Evolutionary conservation across 1,140 invertebrate genomes (phyloP), one percentile per base, ranked within the genome.

Genomic region (Zeugodacus cucurbitae): DNA sequence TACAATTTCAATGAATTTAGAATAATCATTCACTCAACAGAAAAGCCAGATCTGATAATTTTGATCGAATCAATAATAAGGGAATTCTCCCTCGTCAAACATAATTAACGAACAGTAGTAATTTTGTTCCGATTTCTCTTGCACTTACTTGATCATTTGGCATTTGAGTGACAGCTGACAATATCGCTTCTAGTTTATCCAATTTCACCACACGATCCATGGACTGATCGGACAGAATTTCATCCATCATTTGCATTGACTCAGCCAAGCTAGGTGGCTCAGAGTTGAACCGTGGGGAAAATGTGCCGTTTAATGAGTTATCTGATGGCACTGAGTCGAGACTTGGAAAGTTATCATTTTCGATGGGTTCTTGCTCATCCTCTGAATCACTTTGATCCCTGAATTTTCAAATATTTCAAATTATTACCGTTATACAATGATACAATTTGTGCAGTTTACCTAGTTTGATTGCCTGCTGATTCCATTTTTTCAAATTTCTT

Each of bases 401-500:
- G 26, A 17, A 82, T n/a, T n/a, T n/a, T n/a, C n/a, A n/a, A n/a
- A n/a, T n/a, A n/a, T n/a, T n/a, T n/a, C n/a, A n/a, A n/a, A n/a
- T n/a, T n/a, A n/a, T n/a, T n/a, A n/a, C n/a, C n/a, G n/a, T n/a
- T n/a, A n/a, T n/a, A n/a, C n/a, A n/a, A n/a, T n/a, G n/a, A n/a
- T n/a, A n/a, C n/a, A n/a, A 89, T 89, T 64, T 20, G 4, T 85
- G 0, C 5, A 57, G 8, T 44, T 41, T 92, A 95, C 92, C 93
- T 95, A 89, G 96, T 96, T 90, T 96, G 96, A 89, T 93, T 92
- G 85, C 91, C 37, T 94, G 95, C 90, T 95, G 95, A 97, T 94
- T 98, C 97, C 87, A 98, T 94, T 93, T 98, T 98, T 92, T 99
- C 98, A 70, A 99, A 93, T 93, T 98, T 98, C 90, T 97, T 97